Evolutionary conservation across 2,888 invertebrate species (phyloP).

Genomic region (Herminia tarsipennalis): DNA sequence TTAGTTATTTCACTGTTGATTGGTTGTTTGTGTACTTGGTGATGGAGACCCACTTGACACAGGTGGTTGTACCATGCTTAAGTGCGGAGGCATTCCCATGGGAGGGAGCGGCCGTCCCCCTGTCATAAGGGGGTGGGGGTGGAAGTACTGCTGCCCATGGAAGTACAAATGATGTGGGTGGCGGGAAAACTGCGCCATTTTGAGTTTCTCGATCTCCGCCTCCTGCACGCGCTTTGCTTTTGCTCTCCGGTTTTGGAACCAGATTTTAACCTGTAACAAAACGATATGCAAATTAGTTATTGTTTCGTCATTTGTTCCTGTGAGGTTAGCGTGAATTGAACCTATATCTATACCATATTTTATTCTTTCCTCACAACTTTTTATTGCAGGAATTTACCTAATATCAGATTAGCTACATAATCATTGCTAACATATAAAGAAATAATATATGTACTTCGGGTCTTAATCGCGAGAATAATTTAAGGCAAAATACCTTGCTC

Average conservation of each 20-base stretch:
- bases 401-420: no score
- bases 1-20: constrained; percentile 52
- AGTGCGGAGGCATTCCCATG: constrained; percentile 77
- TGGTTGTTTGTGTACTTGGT: constrained; percentile 67
- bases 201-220: constrained; percentile 98
- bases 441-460: no score
- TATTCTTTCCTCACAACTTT: no score
- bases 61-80: constrained; percentile 78
- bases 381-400: no score
- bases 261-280: constrained; percentile 91
- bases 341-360: no score
- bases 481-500: no score
- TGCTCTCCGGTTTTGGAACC: constrained; percentile 98
- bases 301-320: no score
- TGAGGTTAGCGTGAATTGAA: no score
- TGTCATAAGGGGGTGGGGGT: constrained; percentile 86
- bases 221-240: constrained; percentile 99
- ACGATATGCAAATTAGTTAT: constrained; percentile 54
- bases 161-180: constrained; percentile 86
- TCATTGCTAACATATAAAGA: no score
- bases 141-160: constrained; percentile 88
- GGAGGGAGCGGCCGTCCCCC: constrained; percentile 77
- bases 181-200: constrained; percentile 90
- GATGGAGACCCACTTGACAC: constrained; percentile 74
- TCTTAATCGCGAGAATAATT: no score